Base-by-base conservation (phyloP, 2,888 invertebrate genomes). In the Hydrotaea cyrtoneurina region DNA sequence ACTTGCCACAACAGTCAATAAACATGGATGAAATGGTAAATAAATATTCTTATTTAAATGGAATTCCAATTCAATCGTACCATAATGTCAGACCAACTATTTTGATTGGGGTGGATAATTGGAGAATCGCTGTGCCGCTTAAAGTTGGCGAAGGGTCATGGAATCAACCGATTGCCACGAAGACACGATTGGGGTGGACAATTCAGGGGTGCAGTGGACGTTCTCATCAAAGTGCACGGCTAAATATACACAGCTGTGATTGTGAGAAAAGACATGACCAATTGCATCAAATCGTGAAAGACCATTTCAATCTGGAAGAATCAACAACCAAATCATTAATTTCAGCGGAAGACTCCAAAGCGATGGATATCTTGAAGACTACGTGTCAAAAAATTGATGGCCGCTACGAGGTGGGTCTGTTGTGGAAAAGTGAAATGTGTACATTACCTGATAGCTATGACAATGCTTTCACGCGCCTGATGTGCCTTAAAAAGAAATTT, bases 351-450 rank as follows among this genome's bases (percentile, higher is more conserved):
- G 78, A 85, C 17, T 10, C 39, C 17, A 73, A 55, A 64, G 79
- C 84, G 15, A 36, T 78, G 46, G 39, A 66, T 31, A 81, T 87
- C 11, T 69, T 86, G 13, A 64, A 86, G 23, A 50, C 62, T 13
- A 86, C 84, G 86, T 86, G 83, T 55, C 64, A 71, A 55, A 50
- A 77, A 26, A 39, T 57, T 23, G 73, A 39, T 31, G 74, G 71
- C 7, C 66, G 66, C n/a, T 87, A 72, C 19, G 86, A 87, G 83
- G 86, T 85, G 17, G 87, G 86, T 0, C 78, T 89, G 21, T 78
- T 88, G 15, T 88, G 88, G 88, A 86, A 84, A 75, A 86, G 84
- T 46, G 77, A 86, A 17, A 23, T 82, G 21, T 31, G 81, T 78
- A 53, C 55, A 43, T 53, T 80, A 19, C 86, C 86, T 36, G 83